Evolutionary conservation across 2,113 vertebrate genomes (phyloP), one percentile per base, ranked within the genome.

Genomic region (Neogobius melanostomus): DNA sequence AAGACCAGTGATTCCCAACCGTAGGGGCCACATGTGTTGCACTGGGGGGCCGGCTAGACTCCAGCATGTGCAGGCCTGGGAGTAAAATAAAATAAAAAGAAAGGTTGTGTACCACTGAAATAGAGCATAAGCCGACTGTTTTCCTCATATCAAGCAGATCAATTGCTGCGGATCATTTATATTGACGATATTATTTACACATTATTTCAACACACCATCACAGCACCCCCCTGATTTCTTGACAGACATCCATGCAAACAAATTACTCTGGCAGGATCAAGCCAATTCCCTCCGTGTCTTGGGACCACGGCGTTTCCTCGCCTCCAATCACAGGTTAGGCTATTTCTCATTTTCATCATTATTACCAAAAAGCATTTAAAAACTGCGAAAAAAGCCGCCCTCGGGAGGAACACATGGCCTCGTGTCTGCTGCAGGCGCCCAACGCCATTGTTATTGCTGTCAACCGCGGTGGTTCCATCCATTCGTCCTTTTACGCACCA

Each of bases 381-480:
- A 81, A 79, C 48, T 51, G 82, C 83, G 70, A 36, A 61, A 76
- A 60, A 75, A 74, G 74, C 54, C 62, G 57, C 16, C 74, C n/a
- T 57, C 69, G 50, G 4, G 17, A 72, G 79, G 17, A 72, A 77
- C 82, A 85, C 84, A 77, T 68, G 59, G 70, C 68, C 64, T 73
- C 53, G 36, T 56, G 10, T 28, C 73, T 80, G 76, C 81, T 83
- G 77, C 84, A 85, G 84, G 70, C 77, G 49, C 53, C 66, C 17
- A 11, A 1, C 53, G 71, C 66, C 80, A 80, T 84, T 89, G 82
- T 89, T 89, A 71, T 83, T 85, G 79, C 82, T 84, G 81, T 89
- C 77, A 87, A 81, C 77, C 59, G 73, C 67, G 84, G 46, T 69
- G 64, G 69, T 69, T 80, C 0, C 60, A 61, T 67, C 83, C 79